A percentile compares a stretch with the other conserved stretches of the same genome.
Evolutionary conservation across 1,140 invertebrate species (phyloP).

Genomic region (Drosophila tsacasi): DNA sequence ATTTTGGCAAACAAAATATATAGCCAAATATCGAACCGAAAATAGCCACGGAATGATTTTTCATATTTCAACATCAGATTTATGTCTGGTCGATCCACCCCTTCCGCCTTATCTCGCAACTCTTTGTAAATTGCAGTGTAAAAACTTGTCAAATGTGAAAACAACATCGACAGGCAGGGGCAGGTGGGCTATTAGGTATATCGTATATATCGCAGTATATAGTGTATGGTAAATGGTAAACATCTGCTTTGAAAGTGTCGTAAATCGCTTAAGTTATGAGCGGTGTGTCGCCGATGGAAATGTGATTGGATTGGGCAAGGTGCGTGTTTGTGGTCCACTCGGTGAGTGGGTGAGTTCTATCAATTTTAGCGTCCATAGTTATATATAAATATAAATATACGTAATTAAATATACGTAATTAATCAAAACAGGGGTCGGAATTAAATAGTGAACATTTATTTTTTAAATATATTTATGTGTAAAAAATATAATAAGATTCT

Average conservation of each 20-base stretch:
- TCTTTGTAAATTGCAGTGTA: slow-evolving; percentile 35
- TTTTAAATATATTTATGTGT: not conserved
- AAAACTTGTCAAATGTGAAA: slow-evolving; percentile 47
- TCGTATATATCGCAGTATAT: slow-evolving; percentile 21
- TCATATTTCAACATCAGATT: slow-evolving; percentile 46
- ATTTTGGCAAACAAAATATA: slow-evolving; percentile 41
- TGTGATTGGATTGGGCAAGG: slow-evolving; percentile 21
- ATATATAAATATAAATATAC: too few species aligned
- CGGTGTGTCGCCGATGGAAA: slow-evolving; percentile 34
- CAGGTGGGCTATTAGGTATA: slow-evolving; percentile 37
- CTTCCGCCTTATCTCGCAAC: not conserved
- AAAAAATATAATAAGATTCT: not conserved
- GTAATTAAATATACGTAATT: not conserved
- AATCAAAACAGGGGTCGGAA: not conserved
- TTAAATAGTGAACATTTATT: not conserved
- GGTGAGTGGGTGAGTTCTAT: slow-evolving; percentile 26
- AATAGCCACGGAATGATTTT: slow-evolving; percentile 36
- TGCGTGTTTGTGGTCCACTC: slow-evolving; percentile 30
- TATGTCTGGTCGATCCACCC: slow-evolving; percentile 44
- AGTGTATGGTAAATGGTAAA: slow-evolving; percentile 52
- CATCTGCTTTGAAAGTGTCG: slow-evolving; percentile 61
- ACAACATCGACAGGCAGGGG: slow-evolving; percentile 34
- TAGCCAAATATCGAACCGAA: slow-evolving; percentile 27
- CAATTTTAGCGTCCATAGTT: slow-evolving; percentile 1
- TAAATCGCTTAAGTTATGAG: slow-evolving; percentile 59